phyloP scores from a whole-genome alignment of 2,797 vertebrate genomes.

The Glossophaga mutica region DNA sequence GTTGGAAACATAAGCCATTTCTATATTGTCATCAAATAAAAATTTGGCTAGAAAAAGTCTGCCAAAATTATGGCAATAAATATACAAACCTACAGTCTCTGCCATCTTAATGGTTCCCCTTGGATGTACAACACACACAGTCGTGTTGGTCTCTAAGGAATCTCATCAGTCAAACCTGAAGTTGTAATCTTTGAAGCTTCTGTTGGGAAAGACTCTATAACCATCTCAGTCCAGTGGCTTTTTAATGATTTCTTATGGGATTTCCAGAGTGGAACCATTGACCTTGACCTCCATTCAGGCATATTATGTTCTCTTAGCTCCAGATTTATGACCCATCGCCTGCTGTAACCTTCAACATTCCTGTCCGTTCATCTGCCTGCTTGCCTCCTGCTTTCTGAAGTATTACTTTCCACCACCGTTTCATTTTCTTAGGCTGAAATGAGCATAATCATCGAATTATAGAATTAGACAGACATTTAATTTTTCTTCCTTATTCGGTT shows the following conservation, averaged over 20 bases:
- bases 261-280: constrained; percentile 37
- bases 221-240: not conserved
- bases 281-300: constrained; percentile 24
- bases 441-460: not conserved
- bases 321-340: constrained; percentile 53
- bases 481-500: not conserved
- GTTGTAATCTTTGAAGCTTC: constrained; percentile 22
- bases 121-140: not conserved
- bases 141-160: not conserved
- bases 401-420: not conserved
- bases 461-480: not conserved
- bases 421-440: constrained; percentile 41
- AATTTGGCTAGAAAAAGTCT: not conserved
- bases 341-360: constrained; percentile 36
- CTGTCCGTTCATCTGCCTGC: not conserved
- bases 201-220: constrained; percentile 26
- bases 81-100: not conserved
- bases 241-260: constrained; percentile 48
- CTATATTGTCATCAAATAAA: not conserved
- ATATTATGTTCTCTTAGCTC: constrained; percentile 26
- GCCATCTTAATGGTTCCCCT: not conserved
- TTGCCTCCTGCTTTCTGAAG: constrained; percentile 39
- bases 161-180: not conserved
- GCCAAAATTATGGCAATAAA: not conserved
- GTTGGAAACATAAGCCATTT: constrained; percentile 10